These are phyloP conservation scores for Apotomis betuletana DNA, from an alignment of 2,888 invertebrate genomes.

Conservation along the genomic window DNA sequence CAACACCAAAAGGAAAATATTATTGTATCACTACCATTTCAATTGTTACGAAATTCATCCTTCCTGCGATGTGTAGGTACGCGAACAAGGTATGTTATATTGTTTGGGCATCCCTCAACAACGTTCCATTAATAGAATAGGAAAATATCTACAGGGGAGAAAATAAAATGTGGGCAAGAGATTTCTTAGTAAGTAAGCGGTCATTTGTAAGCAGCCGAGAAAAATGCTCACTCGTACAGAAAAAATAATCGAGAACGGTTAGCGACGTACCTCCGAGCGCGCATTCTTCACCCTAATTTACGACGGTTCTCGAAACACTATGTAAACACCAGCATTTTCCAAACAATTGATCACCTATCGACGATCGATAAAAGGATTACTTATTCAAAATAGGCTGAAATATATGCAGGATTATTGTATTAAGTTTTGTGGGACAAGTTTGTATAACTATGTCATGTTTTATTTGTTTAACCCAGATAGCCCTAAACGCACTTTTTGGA, in stretches of 20 bases:
- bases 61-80: conserved; percentile 18
- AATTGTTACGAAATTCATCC: conserved; percentile 34
- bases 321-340: conserved; percentile 31
- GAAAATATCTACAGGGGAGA: conserved; percentile 70
- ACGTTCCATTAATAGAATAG: conserved; percentile 78
- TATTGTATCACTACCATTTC: conserved; percentile 17
- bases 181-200: conserved; percentile 74
- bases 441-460: too few species aligned
- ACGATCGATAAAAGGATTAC: not conserved
- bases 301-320: conserved; percentile 29
- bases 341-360: conserved; percentile 28
- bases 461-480: too few species aligned
- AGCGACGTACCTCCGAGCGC: conserved; percentile 49
- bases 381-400: conserved; percentile 1
- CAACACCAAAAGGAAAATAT: conserved; percentile 18
- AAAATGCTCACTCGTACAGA: conserved; percentile 76
- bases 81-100: conserved; percentile 50
- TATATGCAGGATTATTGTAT: not conserved
- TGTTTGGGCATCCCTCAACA: conserved; percentile 70
- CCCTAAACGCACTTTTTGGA: too few species aligned
- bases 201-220: conserved; percentile 79
- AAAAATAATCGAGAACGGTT: conserved; percentile 70
- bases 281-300: conserved; percentile 46
- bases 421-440: too few species aligned
- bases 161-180: conserved; percentile 74